Base-by-base conservation (phyloP, 1,140 invertebrate species). In the Monomorium pharaonis region DNA sequence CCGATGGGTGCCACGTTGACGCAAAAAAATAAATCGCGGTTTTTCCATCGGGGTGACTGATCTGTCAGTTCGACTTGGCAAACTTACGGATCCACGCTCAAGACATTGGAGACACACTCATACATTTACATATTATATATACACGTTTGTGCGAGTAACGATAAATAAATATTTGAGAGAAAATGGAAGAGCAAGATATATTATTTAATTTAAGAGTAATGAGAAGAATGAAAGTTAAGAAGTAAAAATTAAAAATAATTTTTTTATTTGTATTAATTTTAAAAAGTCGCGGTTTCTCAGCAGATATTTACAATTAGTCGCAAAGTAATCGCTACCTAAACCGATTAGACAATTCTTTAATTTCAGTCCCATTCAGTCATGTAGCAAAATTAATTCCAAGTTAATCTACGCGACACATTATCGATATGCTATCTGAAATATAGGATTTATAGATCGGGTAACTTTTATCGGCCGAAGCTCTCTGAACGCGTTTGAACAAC, bases 1-100 rank as follows among this genome's bases (percentile, higher is more conserved):
- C 44, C 30, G 37, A 54, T 37, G 42, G n/a, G 21, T 72, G 54
- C 69, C 37, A 37, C 14, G 63, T 27, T 7, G n/a, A 72, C 16
- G 60, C 51, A 16, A 16, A 75, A 75, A 54, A 60, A 83, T 44
- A 37, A 77, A 12, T 47, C 56, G n/a, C 47, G 49, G 70, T 54
- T 74, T 72, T 27, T 54, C 27, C 21, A 12, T 21, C 9, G 42
- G 4, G 21, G 21, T 27, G 37, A 44, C 37, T 27, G 37, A 65
- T 65, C 37, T 9, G 62, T 37, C 62, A 42, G 21, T 42, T 2
- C 33, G 9, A 10, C 33, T 37, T 21, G 6, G 33, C 62, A 30
- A 60, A 60, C 6, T 18, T 10, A 14, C 30, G 4, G 1, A 65
- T 4, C 4, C 30, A 16, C 14, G 12, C n/a, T 37, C 16, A 33